Evolutionary conservation across 2,888 invertebrate genomes (phyloP).

Genomic region (Cacoxenus indagator): DNA sequence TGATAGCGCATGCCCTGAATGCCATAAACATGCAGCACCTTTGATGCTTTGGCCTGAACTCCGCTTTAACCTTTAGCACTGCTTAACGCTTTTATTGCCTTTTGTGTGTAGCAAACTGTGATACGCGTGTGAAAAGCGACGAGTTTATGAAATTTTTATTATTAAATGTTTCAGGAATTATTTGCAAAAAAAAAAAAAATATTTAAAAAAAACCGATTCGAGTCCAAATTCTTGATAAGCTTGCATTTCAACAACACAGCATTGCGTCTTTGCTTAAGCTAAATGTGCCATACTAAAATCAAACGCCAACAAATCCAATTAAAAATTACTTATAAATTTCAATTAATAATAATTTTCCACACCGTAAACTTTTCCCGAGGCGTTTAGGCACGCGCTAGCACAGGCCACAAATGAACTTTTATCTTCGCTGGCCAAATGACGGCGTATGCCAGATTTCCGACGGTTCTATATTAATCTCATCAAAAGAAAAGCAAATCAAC

Average conservation of each 20-base stretch:
- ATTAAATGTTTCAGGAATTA: no score
- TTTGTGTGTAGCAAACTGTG: no score
- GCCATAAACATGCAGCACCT: constrained; percentile 22
- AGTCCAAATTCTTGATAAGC: no score
- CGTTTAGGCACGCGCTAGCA: constrained; percentile 8
- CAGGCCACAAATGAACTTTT: constrained; percentile 45
- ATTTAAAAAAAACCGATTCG: no score
- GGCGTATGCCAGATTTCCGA: constrained; percentile 54
- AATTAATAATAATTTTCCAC: constrained; percentile 68
- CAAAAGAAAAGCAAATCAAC: constrained; percentile 10
- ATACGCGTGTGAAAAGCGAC: no score
- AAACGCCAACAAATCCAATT: constrained; percentile 48
- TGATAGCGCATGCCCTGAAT: constrained; percentile 25
- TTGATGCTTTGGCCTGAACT: constrained; percentile 27
- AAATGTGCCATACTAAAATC: no score
- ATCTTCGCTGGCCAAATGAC: constrained; percentile 44
- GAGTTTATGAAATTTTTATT: no score
- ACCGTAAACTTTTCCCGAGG: constrained; percentile 36
- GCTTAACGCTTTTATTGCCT: no score
- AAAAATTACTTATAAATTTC: constrained; percentile 48
- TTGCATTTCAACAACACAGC: no score
- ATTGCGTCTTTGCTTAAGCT: no score
- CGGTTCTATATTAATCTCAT: constrained; percentile 57
- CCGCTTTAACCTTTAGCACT: no score
- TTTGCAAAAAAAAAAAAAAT: no score